These are phyloP conservation scores for Lepidurus apus DNA, from an alignment of 1,140 invertebrate species.

Conservation along the genomic window DNA sequence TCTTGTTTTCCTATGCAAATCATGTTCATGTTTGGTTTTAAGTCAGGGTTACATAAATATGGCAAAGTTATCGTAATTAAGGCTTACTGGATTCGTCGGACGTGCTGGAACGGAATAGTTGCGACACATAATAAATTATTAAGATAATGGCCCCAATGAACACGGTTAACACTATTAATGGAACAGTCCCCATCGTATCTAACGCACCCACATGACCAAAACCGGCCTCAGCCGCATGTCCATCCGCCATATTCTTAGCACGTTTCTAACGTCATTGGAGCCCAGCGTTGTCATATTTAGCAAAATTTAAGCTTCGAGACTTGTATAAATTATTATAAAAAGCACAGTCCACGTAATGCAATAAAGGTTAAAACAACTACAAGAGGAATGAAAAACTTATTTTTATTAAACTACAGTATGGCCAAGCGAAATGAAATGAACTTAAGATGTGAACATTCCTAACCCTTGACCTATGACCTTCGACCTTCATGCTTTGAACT, in stretches of 20 bases:
- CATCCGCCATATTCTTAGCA: slow-evolving; percentile 12
- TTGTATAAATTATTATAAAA: too few species aligned
- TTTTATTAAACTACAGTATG: too few species aligned
- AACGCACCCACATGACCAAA: not conserved
- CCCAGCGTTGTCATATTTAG: not conserved
- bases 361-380: too few species aligned
- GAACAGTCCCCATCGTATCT: not conserved
- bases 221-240: slow-evolving; percentile 1
- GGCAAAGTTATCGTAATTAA: not conserved
- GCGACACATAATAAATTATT: not conserved
- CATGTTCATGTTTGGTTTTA: not conserved
- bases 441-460: not conserved
- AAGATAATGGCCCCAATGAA: slow-evolving; percentile 12
- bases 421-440: not conserved
- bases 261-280: not conserved
- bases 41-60: not conserved
- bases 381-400: too few species aligned
- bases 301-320: not conserved
- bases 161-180: slow-evolving; percentile 14
- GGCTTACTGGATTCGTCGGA: not conserved
- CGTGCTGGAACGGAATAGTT: not conserved
- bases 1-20: not conserved
- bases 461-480: not conserved
- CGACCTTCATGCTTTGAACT: not conserved
- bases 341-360: too few species aligned